Conservation (phyloP, 2,888 invertebrate genomes). For the Tupiocoris notatus region DNA sequence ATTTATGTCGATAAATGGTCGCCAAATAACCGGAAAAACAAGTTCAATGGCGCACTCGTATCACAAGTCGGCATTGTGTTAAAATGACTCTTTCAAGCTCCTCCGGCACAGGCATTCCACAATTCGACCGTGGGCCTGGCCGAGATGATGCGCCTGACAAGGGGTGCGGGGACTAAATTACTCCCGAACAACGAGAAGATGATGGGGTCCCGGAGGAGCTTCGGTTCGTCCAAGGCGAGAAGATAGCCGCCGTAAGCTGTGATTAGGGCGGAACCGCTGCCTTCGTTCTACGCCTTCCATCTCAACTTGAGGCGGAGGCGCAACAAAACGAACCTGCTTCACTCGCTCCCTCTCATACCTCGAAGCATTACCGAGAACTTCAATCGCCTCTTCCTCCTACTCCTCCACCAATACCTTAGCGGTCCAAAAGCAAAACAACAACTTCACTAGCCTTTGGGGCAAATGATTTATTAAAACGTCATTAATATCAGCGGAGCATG, state of each 20-base stretch:
- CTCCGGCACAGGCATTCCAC: neutral
- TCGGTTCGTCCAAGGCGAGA: slow-evolving; percentile 26
- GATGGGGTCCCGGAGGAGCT: neutral
- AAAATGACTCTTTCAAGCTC: neutral
- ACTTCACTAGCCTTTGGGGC: slow-evolving; percentile 7
- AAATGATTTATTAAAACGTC: slow-evolving; percentile 42
- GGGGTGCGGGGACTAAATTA: neutral
- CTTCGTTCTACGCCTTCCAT: slow-evolving; percentile 10
- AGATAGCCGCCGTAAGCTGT: slow-evolving; percentile 40
- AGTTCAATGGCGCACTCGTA: no score
- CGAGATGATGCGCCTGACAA: neutral
- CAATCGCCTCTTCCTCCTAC: neutral
- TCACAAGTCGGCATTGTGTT: no score
- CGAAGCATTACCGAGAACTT: neutral
- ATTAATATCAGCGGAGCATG: slow-evolving; percentile 30
- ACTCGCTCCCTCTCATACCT: neutral
- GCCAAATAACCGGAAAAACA: no score
- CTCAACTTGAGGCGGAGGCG: neutral
- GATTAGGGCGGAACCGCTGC: slow-evolving; percentile 39
- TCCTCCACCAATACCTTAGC: no score
- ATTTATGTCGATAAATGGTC: no score
- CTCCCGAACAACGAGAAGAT: neutral
- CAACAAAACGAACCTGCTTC: neutral
- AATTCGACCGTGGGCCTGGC: neutral
- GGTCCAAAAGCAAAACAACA: neutral